These are phyloP conservation scores for Zaprionus obscuricornis DNA, from an alignment of 2,888 invertebrate species.

Conservation along the genomic window DNA sequence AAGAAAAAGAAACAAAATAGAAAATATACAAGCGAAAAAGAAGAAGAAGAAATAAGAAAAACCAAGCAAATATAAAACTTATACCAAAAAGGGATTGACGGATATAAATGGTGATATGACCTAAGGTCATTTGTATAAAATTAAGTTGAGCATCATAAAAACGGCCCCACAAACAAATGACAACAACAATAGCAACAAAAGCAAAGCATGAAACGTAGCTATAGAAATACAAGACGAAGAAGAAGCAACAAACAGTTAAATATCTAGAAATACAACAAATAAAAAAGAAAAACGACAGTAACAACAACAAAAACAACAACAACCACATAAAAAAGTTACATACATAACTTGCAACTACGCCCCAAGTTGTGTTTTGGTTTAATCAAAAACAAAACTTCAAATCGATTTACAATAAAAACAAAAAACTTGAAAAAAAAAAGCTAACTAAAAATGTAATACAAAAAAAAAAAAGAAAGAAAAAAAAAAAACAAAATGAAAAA, in stretches of 20 bases:
- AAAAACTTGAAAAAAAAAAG: slow-evolving; percentile 3
- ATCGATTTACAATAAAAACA: slow-evolving; percentile 72
- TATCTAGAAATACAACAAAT: not conserved
- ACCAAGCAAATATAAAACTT: slow-evolving; percentile 73
- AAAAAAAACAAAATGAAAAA: slow-evolving; percentile 44
- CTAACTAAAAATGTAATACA: slow-evolving; percentile 53
- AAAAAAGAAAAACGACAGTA: slow-evolving; percentile 15
- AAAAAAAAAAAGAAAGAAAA: not conserved
- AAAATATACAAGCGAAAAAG: too few species aligned
- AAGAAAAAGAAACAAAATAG: too few species aligned
- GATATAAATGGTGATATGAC: slow-evolving; percentile 79
- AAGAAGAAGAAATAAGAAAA: slow-evolving; percentile 39
- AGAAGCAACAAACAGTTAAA: too few species aligned
- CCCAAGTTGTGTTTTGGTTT: slow-evolving; percentile 53
- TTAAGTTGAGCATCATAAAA: slow-evolving; percentile 78
- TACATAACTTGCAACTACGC: slow-evolving; percentile 57
- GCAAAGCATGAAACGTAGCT: not conserved
- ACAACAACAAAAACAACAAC: slow-evolving; percentile 8
- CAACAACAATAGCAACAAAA: slow-evolving; percentile 42
- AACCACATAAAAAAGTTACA: slow-evolving; percentile 29
- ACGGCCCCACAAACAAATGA: slow-evolving; percentile 53
- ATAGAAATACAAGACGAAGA: not conserved
- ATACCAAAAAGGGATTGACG: slow-evolving; percentile 78
- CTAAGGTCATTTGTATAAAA: slow-evolving; percentile 78
- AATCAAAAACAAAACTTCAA: slow-evolving; percentile 76